These are phyloP conservation scores for Cichlasoma orientale DNA, from an alignment of 2,797 vertebrate species.

Conservation along the genomic window DNA sequence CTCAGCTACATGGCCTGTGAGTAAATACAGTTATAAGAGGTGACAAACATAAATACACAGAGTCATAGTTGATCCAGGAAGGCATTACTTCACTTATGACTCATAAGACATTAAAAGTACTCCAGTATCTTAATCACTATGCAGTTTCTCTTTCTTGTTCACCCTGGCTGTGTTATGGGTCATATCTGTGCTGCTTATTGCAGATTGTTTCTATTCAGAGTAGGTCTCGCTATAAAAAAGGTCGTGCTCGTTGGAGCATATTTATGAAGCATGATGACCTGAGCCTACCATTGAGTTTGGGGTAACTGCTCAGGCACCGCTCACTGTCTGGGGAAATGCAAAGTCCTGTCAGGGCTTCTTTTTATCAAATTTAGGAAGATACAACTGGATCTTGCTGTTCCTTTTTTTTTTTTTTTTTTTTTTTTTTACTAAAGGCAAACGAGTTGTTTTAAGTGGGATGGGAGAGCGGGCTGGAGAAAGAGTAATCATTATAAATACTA, in stretches of 20 bases:
- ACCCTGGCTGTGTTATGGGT: background rate
- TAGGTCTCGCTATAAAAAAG: background rate
- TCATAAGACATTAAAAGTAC: background rate
- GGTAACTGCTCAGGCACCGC: background rate
- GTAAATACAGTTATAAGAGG: background rate
- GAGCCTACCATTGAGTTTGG: background rate
- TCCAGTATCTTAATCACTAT: background rate
- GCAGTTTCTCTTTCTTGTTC: background rate
- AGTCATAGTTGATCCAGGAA: background rate
- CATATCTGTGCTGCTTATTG: background rate
- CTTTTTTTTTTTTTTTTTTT: background rate
- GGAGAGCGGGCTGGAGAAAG: no score
- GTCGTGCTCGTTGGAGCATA: background rate
- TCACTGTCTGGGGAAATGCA: background rate
- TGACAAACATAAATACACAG: constrained; percentile 6
- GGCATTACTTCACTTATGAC: background rate
- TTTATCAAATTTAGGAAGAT: background rate
- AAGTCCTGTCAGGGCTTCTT: background rate
- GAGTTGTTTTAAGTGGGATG: no score
- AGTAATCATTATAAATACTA: no score
- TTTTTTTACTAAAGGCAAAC: background rate
- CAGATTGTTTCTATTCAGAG: background rate
- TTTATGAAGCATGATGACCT: background rate
- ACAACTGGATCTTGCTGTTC: background rate
- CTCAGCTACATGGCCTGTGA: background rate